Evolutionary conservation across 2,888 invertebrate species (phyloP).

Genomic region (Ormyrus pomaceus): DNA sequence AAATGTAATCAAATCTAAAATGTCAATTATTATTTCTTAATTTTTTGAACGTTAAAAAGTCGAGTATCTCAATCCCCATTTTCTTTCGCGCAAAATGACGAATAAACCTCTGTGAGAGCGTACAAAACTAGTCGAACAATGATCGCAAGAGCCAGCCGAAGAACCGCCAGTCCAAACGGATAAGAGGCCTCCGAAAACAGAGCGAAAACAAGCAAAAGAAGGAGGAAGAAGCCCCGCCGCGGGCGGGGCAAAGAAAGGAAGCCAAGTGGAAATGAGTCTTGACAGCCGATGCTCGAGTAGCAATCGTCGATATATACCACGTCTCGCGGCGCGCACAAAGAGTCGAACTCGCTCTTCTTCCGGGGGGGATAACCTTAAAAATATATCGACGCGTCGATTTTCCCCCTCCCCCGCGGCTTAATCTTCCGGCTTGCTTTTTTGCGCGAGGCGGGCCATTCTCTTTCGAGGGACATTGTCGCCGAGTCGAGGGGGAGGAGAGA

Average conservation of each 20-base stretch:
- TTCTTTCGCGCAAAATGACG: too few species aligned
- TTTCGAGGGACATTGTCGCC: background rate
- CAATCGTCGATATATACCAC: background rate
- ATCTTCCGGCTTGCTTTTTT: background rate
- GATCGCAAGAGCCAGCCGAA: too few species aligned
- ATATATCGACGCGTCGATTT: background rate
- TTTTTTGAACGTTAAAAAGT: too few species aligned
- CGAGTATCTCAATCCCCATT: too few species aligned
- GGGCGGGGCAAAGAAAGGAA: slow-evolving; percentile 28
- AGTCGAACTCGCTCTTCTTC: background rate
- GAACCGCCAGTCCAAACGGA: too few species aligned
- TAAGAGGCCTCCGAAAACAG: background rate
- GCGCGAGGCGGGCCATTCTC: background rate
- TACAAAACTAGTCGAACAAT: too few species aligned
- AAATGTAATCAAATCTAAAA: too few species aligned
- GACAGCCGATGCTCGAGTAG: slow-evolving; percentile 52
- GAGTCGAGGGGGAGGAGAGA: background rate
- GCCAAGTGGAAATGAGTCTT: slow-evolving; percentile 58
- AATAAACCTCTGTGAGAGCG: too few species aligned
- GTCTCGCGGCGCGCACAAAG: background rate
- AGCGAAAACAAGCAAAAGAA: background rate
- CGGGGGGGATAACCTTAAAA: background rate
- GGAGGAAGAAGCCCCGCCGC: too few species aligned
- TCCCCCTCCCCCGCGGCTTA: background rate
- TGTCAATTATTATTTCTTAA: too few species aligned